phyloP scores from a whole-genome alignment of 2,113 vertebrate species.

The Gnathonemus longibarbis region DNA sequence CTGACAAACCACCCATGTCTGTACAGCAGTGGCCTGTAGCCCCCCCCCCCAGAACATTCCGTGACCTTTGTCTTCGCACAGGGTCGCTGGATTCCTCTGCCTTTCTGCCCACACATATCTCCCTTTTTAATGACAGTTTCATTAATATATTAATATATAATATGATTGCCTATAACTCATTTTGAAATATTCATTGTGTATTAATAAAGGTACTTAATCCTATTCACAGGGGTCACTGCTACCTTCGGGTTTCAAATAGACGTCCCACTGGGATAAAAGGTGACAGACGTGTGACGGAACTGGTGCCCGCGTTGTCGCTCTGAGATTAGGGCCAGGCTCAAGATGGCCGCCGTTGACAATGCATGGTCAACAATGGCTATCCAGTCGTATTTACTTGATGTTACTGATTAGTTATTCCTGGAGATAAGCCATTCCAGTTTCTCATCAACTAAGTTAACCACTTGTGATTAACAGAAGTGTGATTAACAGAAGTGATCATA shows the following conservation, averaged over 20 bases:
- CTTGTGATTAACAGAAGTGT: not conserved
- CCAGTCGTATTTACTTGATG: not conserved
- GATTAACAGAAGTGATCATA: not conserved
- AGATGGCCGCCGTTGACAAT: not conserved
- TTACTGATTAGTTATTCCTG: not conserved
- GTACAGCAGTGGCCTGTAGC: not conserved
- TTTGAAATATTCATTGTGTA: conserved; percentile 15
- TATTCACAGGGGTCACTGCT: conserved; percentile 3
- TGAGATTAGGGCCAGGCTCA: not conserved
- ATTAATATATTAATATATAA: conserved; percentile 17
- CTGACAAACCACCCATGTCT: not conserved
- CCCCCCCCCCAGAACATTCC: not conserved
- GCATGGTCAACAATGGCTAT: not conserved
- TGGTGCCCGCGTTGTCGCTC: not conserved
- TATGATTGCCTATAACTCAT: conserved; percentile 9
- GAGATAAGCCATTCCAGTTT: not conserved
- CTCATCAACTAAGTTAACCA: not conserved
- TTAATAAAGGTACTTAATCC: conserved; percentile 13
- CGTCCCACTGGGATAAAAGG: not conserved
- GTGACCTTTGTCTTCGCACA: not conserved
- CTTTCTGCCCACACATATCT: not conserved
- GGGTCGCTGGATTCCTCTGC: not conserved
- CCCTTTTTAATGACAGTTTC: conserved; percentile 9
- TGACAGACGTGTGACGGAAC: not conserved
- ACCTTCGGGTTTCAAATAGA: not conserved